Conservation (phyloP, 2,113 vertebrate species). For the Pterocles orientalis region DNA sequence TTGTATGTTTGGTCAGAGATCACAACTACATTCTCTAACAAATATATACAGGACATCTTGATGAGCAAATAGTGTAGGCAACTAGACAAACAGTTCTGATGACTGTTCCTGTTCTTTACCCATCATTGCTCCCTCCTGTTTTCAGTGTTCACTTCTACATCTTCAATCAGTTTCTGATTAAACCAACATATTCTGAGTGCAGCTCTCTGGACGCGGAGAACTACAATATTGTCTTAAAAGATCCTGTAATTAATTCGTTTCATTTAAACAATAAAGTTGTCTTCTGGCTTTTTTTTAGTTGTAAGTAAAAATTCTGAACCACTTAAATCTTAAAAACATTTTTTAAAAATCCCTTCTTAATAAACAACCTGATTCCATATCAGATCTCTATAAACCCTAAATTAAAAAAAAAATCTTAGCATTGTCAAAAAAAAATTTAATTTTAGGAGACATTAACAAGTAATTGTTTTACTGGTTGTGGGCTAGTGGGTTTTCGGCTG, state of each 20-base stretch:
- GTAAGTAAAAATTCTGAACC: neutral
- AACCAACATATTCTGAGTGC: neutral
- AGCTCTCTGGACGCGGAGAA: neutral
- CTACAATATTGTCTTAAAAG: neutral
- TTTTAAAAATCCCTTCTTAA: neutral
- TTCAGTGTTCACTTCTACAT: neutral
- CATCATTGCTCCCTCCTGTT: neutral
- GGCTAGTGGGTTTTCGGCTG: neutral
- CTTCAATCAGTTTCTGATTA: conserved; percentile 22
- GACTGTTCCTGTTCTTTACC: neutral
- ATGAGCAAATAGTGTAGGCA: neutral
- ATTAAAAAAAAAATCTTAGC: neutral
- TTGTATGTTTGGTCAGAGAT: neutral
- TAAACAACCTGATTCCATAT: neutral
- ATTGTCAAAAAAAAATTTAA: neutral
- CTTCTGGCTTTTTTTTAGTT: neutral
- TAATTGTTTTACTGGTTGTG: neutral
- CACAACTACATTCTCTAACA: neutral
- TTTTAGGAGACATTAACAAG: neutral
- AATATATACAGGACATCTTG: neutral
- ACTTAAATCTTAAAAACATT: neutral
- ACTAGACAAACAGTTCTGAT: neutral
- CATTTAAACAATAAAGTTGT: neutral
- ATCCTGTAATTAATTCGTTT: neutral
- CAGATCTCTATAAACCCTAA: neutral